Percentiles rank a stretch among this genome's conserved stretches.
phyloP scores from a whole-genome alignment of 2,113 vertebrate genomes.

The Dicentrarchus labrax region DNA sequence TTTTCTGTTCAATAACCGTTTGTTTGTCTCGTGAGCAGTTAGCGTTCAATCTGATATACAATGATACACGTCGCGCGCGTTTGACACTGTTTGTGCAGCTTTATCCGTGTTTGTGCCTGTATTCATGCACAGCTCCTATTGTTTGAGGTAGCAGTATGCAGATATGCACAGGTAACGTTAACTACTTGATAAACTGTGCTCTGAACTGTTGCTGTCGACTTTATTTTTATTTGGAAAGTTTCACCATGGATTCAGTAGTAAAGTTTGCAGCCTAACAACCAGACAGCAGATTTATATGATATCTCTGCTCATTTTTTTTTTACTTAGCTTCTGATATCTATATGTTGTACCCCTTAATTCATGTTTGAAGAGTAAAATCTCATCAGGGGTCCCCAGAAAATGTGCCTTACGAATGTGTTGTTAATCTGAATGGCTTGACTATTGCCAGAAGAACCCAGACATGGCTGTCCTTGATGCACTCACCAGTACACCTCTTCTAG shows the following conservation, averaged over 20 bases:
- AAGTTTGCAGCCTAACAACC: neutral
- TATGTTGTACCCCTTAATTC: no score
- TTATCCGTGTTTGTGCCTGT: neutral
- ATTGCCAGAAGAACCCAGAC: conserved; percentile 30
- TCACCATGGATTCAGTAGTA: neutral
- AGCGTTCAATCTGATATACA: conserved; percentile 2
- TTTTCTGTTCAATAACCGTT: no score
- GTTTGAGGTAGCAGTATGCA: conserved; percentile 9
- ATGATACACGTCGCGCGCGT: conserved; percentile 42
- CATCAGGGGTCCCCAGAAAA: neutral
- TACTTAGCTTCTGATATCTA: neutral
- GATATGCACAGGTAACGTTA: conserved; percentile 20
- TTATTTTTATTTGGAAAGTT: neutral
- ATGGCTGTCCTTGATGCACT: conserved; percentile 31
- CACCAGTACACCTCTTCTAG: neutral
- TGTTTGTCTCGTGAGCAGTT: neutral
- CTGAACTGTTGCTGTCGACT: neutral
- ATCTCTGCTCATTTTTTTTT: neutral
- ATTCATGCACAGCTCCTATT: neutral
- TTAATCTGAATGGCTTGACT: conserved; percentile 6
- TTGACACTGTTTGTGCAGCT: conserved; percentile 34
- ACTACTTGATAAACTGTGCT: neutral
- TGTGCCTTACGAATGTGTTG: neutral
- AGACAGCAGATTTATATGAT: neutral
- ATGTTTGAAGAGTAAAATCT: neutral